These are phyloP conservation scores for Sesamia inferens DNA, from an alignment of 2,888 invertebrate species.

Conservation along the genomic window DNA sequence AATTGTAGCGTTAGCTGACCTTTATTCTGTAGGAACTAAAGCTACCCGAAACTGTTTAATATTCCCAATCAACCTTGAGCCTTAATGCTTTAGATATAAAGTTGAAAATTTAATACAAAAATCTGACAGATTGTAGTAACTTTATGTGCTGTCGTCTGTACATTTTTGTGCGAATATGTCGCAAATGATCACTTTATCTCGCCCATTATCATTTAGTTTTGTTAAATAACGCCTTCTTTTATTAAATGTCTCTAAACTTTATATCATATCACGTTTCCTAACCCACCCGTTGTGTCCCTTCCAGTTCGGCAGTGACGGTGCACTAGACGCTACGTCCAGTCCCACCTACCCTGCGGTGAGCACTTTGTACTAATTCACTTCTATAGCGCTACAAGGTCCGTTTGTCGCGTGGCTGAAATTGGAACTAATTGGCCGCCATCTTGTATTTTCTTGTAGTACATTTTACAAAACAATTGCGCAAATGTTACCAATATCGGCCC, in stretches of 20 bases:
- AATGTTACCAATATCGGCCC: not conserved
- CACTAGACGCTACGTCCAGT: conserved; percentile 92
- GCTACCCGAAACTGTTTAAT: too few relatives aligned
- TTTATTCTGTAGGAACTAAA: too few relatives aligned
- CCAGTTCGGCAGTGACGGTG: conserved; percentile 95
- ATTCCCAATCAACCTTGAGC: too few relatives aligned
- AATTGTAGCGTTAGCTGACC: too few relatives aligned
- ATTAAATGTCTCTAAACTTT: conserved; percentile 10
- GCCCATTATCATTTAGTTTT: not conserved
- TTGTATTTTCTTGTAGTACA: not conserved
- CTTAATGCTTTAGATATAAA: too few relatives aligned
- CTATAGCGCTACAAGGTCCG: not conserved
- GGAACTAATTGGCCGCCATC: not conserved
- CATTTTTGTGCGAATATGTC: too few relatives aligned
- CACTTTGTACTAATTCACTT: conserved; percentile 12
- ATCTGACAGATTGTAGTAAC: too few relatives aligned
- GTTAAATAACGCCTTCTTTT: not conserved
- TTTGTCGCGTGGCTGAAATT: not conserved
- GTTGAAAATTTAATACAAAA: too few relatives aligned
- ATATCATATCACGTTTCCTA: not conserved
- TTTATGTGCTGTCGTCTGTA: too few relatives aligned
- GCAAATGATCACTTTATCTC: not conserved
- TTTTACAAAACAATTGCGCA: not conserved
- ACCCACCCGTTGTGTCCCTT: conserved; percentile 31
- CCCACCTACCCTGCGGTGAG: conserved; percentile 91